These are phyloP conservation scores for Pelobates cultripes DNA, from an alignment of 2,797 vertebrate genomes.

Conservation along the genomic window DNA sequence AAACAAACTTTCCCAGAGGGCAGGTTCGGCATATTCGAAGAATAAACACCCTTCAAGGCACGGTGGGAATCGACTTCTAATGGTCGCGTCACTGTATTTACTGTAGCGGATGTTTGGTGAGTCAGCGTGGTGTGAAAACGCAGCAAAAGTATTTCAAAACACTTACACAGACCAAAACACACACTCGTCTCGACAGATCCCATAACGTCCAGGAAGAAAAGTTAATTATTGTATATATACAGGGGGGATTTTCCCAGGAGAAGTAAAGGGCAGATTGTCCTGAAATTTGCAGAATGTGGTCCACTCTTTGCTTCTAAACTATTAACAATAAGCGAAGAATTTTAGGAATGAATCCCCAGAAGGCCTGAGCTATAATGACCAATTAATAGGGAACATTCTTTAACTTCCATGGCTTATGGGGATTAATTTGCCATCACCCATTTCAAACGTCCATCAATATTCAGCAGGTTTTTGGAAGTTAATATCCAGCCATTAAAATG, in stretches of 20 bases:
- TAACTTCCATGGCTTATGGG: neutral
- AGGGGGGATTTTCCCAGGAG: constrained; percentile 18
- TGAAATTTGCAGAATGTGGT: constrained; percentile 9
- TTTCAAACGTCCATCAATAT: neutral
- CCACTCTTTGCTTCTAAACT: neutral
- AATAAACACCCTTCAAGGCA: no score
- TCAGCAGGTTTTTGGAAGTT: constrained; percentile 8
- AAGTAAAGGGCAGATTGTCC: neutral
- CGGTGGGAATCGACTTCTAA: no score
- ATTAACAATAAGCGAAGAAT: constrained; percentile 8
- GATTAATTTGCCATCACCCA: neutral
- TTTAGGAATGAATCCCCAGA: neutral
- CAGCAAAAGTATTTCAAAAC: constrained; percentile 17
- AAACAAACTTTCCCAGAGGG: constrained; percentile 41
- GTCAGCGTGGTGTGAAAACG: neutral
- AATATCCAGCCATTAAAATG: neutral
- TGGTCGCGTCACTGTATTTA: neutral
- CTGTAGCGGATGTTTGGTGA: neutral
- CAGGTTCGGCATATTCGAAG: neutral
- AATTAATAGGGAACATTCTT: constrained; percentile 2
- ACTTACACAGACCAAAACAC: constrained; percentile 27
- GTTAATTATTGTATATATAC: neutral
- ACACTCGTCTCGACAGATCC: neutral
- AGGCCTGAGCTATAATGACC: neutral
- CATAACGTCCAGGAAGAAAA: neutral